Evolutionary conservation across 2,888 invertebrate species (phyloP).

Genomic region (Xestia xanthographa): DNA sequence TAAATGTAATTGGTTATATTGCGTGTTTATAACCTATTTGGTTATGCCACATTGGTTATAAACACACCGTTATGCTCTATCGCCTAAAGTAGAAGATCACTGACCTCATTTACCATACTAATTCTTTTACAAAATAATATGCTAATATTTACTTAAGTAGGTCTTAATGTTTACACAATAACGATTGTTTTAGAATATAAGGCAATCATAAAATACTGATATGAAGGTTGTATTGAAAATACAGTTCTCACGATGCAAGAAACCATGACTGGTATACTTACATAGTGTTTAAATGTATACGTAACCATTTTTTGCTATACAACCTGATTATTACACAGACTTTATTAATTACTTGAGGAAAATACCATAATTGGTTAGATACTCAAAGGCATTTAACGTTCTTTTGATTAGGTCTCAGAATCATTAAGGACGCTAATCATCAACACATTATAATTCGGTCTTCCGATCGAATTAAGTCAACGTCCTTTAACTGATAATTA

Average conservation of each 20-base stretch:
- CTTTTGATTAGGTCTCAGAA: slow-evolving; percentile 29
- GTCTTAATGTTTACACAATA: slow-evolving; percentile 23
- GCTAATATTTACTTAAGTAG: slow-evolving; percentile 28
- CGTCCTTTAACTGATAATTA: slow-evolving; percentile 79
- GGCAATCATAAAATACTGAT: background rate
- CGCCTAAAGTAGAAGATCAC: slow-evolving; percentile 42
- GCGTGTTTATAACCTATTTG: slow-evolving; percentile 35
- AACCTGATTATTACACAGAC: background rate
- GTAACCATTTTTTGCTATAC: background rate
- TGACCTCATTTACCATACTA: slow-evolving; percentile 47
- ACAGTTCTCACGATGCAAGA: slow-evolving; percentile 13
- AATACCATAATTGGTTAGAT: background rate
- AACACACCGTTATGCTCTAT: slow-evolving; percentile 43
- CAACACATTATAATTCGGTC: slow-evolving; percentile 65
- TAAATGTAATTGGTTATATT: background rate
- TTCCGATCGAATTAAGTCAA: slow-evolving; percentile 74
- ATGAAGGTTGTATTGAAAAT: slow-evolving; percentile 23
- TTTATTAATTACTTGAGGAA: background rate
- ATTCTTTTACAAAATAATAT: slow-evolving; percentile 41
- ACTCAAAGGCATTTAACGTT: background rate
- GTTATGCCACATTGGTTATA: slow-evolving; percentile 17
- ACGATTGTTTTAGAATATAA: slow-evolving; percentile 21
- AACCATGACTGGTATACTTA: slow-evolving; percentile 8
- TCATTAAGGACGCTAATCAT: slow-evolving; percentile 33
- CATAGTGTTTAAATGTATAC: background rate